Evolutionary conservation across 2,888 invertebrate genomes (phyloP).

Genomic region (Phyllotreta striolata): DNA sequence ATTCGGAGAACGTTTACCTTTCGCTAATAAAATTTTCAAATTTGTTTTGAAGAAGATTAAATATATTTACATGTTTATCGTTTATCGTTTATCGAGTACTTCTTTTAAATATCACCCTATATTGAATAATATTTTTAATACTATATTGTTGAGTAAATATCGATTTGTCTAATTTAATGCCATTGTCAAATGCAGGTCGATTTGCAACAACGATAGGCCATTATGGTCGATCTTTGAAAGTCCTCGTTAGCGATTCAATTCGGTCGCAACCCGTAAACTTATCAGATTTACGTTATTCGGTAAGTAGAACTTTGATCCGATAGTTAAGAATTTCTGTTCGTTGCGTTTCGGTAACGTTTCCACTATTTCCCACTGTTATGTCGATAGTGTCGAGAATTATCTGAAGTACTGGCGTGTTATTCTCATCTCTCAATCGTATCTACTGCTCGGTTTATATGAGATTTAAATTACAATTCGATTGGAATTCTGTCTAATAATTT

Average conservation of each 20-base stretch:
- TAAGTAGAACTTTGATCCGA: slow-evolving; percentile 22
- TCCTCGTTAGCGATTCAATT: neutral
- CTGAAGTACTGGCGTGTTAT: slow-evolving; percentile 16
- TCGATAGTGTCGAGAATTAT: slow-evolving; percentile 17
- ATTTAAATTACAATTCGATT: slow-evolving; percentile 51
- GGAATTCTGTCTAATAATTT: slow-evolving; percentile 47
- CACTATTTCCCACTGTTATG: slow-evolving; percentile 17
- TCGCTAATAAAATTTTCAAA: slow-evolving; percentile 20
- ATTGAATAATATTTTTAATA: no score
- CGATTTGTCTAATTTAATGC: neutral
- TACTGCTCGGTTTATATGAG: slow-evolving; percentile 46
- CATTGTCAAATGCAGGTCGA: slow-evolving; percentile 5
- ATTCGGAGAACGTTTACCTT: slow-evolving; percentile 21
- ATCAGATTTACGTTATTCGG: slow-evolving; percentile 23
- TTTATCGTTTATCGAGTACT: no score
- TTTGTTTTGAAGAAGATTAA: slow-evolving; percentile 17
- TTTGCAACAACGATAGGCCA: no score
- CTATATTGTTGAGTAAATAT: neutral
- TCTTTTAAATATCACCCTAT: no score
- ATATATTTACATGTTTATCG: neutral
- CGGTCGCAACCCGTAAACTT: slow-evolving; percentile 17
- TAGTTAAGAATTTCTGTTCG: slow-evolving; percentile 27
- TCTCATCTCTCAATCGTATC: slow-evolving; percentile 42
- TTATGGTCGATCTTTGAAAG: no score
- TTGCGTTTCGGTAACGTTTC: slow-evolving; percentile 16